These are phyloP conservation scores for Bubo bubo DNA, from an alignment of 2,113 vertebrate genomes.

Conservation along the genomic window DNA sequence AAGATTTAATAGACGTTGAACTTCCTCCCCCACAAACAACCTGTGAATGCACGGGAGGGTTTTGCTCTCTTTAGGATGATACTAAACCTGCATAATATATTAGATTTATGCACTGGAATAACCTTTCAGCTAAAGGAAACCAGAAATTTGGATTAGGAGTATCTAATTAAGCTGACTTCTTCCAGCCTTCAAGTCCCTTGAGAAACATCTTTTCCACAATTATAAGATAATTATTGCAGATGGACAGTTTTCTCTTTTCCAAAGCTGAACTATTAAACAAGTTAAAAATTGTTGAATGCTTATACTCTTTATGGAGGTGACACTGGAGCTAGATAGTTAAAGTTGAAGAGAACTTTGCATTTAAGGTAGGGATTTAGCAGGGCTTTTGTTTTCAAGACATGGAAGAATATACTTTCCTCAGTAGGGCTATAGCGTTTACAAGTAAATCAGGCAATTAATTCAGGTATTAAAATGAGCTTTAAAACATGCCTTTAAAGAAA, in stretches of 20 bases:
- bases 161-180: slow-evolving; percentile 33
- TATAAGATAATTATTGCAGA: slow-evolving; percentile 14
- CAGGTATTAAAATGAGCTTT: not conserved
- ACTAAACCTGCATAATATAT: slow-evolving; percentile 17
- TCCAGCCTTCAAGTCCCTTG: not conserved
- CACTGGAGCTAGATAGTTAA: not conserved
- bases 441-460: not conserved
- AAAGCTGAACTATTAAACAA: not conserved
- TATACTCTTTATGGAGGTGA: not conserved
- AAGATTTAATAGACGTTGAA: not conserved
- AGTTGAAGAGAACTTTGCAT: not conserved
- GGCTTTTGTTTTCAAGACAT: not conserved
- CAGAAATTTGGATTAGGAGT: slow-evolving; percentile 31
- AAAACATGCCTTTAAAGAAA: not conserved
- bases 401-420: not conserved
- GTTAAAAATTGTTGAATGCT: not conserved
- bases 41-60: not conserved
- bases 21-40: not conserved
- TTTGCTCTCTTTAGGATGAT: slow-evolving; percentile 11
- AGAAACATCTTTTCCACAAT: not conserved
- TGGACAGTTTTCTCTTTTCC: not conserved
- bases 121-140: slow-evolving; percentile 42
- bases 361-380: not conserved
- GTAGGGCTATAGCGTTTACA: not conserved
- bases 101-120: slow-evolving; percentile 26